A percentile compares a stretch with the other conserved stretches of the same genome.
phyloP scores from a whole-genome alignment of 2,113 vertebrate species.

The Microtus richardsoni region DNA sequence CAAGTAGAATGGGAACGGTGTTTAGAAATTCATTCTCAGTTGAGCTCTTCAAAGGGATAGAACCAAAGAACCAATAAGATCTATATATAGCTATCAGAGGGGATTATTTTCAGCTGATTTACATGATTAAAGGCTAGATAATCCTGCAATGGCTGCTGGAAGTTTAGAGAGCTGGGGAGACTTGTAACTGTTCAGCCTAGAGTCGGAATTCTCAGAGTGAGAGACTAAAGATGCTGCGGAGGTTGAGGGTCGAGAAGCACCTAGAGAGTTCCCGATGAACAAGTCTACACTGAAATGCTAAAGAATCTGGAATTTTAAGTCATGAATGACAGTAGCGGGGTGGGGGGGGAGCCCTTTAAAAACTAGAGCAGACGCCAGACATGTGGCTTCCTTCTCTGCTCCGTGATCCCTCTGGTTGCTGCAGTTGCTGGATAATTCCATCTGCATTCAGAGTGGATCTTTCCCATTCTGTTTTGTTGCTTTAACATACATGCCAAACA shows the following conservation, averaged over 20 bases:
- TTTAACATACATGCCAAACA: neutral
- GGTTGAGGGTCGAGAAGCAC: neutral
- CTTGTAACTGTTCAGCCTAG: neutral
- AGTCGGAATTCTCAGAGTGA: neutral
- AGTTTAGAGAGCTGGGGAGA: too few species aligned
- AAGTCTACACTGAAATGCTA: neutral
- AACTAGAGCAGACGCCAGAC: neutral
- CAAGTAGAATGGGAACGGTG: fast-evolving
- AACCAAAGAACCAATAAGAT: neutral
- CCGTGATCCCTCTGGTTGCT: neutral
- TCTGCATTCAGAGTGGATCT: too few species aligned
- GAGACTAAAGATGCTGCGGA: neutral
- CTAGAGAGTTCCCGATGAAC: too few species aligned
- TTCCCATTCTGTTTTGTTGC: neutral
- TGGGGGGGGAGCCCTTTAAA: neutral
- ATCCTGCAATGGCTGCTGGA: neutral
- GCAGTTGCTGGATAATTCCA: neutral
- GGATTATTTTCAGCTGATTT: neutral
- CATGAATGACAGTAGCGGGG: neutral
- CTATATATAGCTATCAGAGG: neutral
- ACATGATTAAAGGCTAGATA: neutral
- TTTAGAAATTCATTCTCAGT: neutral
- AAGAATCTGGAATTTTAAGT: neutral
- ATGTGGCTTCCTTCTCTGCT: neutral
- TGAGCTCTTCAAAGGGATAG: neutral